phyloP scores from a whole-genome alignment of 23 tunicate genomes.

The Styela plicata region DNA sequence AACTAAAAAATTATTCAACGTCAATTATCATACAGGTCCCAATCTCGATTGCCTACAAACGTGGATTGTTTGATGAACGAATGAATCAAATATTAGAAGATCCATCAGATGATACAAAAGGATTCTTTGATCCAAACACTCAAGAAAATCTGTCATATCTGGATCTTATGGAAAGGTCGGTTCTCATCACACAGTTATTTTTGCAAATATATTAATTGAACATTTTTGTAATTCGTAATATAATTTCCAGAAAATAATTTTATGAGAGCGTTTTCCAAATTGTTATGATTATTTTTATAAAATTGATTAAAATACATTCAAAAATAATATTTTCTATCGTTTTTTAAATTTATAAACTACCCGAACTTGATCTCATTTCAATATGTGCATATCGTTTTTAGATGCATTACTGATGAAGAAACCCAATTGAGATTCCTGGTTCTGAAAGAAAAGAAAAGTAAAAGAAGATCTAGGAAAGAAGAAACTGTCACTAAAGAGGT shows the following conservation, averaged over 20 bases:
- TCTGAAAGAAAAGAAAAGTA: slow-evolving; percentile 27
- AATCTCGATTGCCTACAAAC: slow-evolving; percentile 77
- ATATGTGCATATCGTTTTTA: too few species aligned
- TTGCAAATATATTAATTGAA: too few species aligned
- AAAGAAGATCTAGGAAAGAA: background rate
- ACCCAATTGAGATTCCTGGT: slow-evolving; percentile 12
- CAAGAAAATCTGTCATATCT: slow-evolving; percentile 85
- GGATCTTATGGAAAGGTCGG: slow-evolving; percentile 93
- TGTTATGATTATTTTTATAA: too few species aligned
- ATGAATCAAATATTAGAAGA: slow-evolving; percentile 81
- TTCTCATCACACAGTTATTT: too few species aligned
- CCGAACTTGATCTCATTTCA: background rate
- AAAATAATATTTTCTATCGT: too few species aligned
- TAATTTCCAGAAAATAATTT: too few species aligned
- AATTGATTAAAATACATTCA: too few species aligned
- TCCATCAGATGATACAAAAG: slow-evolving; percentile 93
- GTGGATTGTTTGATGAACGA: slow-evolving; percentile 84
- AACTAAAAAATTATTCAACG: background rate
- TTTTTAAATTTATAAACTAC: background rate
- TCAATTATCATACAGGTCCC: slow-evolving; percentile 43
- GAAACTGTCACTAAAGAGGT: background rate
- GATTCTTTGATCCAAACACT: slow-evolving; percentile 94
- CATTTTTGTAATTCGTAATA: too few species aligned
- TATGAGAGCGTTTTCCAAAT: too few species aligned
- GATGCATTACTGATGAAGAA: slow-evolving; percentile 25